Conservation (phyloP, 1,140 invertebrate species). For the Trachymyrmex cornetzi region DNA sequence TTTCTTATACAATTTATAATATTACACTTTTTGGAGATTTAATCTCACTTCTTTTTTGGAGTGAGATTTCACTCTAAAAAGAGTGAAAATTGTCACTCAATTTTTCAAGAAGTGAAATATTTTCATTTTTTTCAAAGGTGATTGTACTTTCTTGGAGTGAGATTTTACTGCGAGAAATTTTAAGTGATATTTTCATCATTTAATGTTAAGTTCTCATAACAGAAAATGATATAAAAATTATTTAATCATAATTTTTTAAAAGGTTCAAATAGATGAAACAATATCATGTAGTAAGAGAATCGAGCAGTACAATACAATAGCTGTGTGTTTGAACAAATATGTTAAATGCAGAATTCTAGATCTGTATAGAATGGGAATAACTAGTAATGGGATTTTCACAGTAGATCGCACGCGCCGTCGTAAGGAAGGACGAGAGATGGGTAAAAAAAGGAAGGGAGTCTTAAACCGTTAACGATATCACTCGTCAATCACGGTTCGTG, state of each 20-base stretch:
- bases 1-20: too few relatives aligned
- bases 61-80: too few relatives aligned
- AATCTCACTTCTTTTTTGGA: too few relatives aligned
- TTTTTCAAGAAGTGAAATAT: too few relatives aligned
- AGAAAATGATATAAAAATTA: neutral
- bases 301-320: neutral
- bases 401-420: slow-evolving; percentile 80
- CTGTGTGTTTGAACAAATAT: neutral
- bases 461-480: slow-evolving; percentile 85
- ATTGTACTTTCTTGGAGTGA: too few relatives aligned
- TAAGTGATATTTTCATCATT: too few relatives aligned
- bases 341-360: neutral
- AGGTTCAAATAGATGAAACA: neutral
- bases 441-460: slow-evolving; percentile 5
- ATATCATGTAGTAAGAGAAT: neutral
- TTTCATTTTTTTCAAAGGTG: too few relatives aligned
- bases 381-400: slow-evolving; percentile 83
- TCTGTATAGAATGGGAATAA: slow-evolving; percentile 64
- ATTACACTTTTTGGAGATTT: too few relatives aligned
- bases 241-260: neutral
- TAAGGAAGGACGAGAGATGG: slow-evolving; percentile 4
- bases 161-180: too few relatives aligned
- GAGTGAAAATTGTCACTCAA: too few relatives aligned
- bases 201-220: too few relatives aligned
- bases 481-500: slow-evolving; percentile 84